Percentiles rank a stretch among this genome's conserved stretches.
Conservation (phyloP, 2,888 invertebrate genomes). For the Synanthedon andrenaeformis region DNA sequence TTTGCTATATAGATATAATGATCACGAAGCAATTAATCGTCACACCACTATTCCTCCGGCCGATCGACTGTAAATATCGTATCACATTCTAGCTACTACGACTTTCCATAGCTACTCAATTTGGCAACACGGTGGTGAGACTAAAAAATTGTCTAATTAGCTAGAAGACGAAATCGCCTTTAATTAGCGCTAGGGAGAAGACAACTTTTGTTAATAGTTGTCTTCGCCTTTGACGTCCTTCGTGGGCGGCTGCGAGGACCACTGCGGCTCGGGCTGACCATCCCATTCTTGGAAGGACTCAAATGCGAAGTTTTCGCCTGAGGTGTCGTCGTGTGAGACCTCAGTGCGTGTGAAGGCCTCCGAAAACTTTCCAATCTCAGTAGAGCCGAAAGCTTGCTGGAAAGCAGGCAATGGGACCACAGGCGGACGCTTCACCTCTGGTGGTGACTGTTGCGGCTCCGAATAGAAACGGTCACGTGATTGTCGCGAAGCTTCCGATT, state of each 20-base stretch:
- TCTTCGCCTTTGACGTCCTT: constrained; percentile 64
- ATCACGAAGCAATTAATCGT: constrained; percentile 33
- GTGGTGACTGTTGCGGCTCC: constrained; percentile 35
- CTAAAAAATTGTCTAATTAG: constrained; percentile 57
- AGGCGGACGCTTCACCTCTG: constrained; percentile 47
- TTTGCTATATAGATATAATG: too few species aligned
- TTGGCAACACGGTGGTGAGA: constrained; percentile 69
- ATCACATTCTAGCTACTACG: constrained; percentile 61
- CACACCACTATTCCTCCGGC: constrained; percentile 58
- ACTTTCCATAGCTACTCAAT: constrained; percentile 50
- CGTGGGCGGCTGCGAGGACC: constrained; percentile 45
- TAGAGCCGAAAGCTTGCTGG: constrained; percentile 87
- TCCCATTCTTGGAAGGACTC: constrained; percentile 61
- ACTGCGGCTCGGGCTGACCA: constrained; percentile 41
- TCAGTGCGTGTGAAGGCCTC: constrained; percentile 76
- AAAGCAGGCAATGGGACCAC: constrained; percentile 81
- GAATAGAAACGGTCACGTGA: constrained; percentile 13
- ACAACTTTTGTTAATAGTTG: constrained; percentile 40
- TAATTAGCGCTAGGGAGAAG: constrained; percentile 43
- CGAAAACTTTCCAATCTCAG: constrained; percentile 86
- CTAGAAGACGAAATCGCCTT: constrained; percentile 50
- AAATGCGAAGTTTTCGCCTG: constrained; percentile 46
- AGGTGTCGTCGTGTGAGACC: constrained; percentile 47
- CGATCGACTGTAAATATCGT: constrained; percentile 44
- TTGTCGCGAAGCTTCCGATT: constrained; percentile 13